A percentile compares a stretch with the other conserved stretches of the same genome.
Evolutionary conservation across 2,888 invertebrate genomes (phyloP).

Genomic region (Polymixis flavicincta): DNA sequence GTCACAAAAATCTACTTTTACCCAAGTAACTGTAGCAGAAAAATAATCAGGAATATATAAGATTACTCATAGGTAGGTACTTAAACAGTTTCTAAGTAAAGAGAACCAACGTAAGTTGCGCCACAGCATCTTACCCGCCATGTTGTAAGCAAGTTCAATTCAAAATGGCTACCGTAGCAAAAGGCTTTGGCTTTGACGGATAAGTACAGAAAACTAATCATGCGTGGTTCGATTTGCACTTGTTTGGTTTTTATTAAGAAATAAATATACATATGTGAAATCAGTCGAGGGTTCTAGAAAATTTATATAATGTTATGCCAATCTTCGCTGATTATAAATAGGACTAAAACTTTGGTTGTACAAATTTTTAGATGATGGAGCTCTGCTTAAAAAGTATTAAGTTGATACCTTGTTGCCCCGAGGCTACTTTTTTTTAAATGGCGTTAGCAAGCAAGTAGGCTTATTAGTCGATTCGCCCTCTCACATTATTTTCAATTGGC

Average conservation of each 20-base stretch:
- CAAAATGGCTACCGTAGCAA: conserved; percentile 19
- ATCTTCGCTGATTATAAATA: not conserved
- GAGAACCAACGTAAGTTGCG: not conserved
- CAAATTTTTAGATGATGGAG: too few relatives aligned
- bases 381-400: too few relatives aligned
- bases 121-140: not conserved
- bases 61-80: not conserved
- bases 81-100: conserved; percentile 17
- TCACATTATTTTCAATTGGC: too few relatives aligned
- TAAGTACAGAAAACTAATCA: conserved; percentile 47
- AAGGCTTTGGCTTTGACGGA: conserved; percentile 42
- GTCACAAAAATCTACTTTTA: not conserved
- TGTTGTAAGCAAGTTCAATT: not conserved
- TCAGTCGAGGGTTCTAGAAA: not conserved
- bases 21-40: not conserved
- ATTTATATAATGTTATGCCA: not conserved
- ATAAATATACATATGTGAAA: not conserved
- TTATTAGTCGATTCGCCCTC: too few relatives aligned
- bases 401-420: too few relatives aligned
- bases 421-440: too few relatives aligned
- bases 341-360: not conserved
- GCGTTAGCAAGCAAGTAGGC: too few relatives aligned
- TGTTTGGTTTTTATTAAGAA: conserved; percentile 11
- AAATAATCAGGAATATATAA: conserved; percentile 15
- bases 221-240: conserved; percentile 25